A percentile compares a stretch with the other conserved stretches of the same genome.
Evolutionary conservation across 2,113 vertebrate genomes (phyloP).

Genomic region (Semnornis frantzii): DNA sequence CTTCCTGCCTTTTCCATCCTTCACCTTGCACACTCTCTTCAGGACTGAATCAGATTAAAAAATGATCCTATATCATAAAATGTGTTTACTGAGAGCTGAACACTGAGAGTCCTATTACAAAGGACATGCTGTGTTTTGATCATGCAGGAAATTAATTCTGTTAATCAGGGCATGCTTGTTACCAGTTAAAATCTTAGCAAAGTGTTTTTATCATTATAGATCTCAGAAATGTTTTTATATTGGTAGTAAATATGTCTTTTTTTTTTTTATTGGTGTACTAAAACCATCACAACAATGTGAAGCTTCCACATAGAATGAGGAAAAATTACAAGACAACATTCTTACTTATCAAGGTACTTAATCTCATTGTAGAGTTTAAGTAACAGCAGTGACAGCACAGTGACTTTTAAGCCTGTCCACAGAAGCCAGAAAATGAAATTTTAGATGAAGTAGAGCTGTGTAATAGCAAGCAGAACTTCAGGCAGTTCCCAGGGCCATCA

Average conservation of each 20-base stretch:
- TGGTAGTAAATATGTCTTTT: background rate
- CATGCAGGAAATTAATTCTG: constrained; percentile 40
- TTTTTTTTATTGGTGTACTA: background rate
- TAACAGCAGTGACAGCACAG: background rate
- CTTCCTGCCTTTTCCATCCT: background rate
- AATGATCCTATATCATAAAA: background rate
- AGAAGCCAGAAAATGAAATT: background rate
- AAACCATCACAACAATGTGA: background rate
- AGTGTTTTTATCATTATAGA: constrained; percentile 5
- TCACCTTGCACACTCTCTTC: background rate
- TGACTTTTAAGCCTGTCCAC: background rate
- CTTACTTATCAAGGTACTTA: background rate
- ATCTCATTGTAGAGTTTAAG: background rate
- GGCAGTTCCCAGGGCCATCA: background rate
- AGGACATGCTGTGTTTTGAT: background rate
- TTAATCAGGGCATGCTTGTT: constrained; percentile 27
- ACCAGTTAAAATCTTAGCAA: constrained; percentile 14
- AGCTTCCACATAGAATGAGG: background rate
- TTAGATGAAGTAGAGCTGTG: background rate
- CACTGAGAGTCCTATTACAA: background rate
- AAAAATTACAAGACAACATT: background rate
- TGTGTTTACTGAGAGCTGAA: background rate
- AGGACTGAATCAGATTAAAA: background rate
- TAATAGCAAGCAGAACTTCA: background rate
- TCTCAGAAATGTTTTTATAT: constrained; percentile 21